Evolutionary conservation across 2,888 invertebrate genomes (phyloP).

Genomic region (Heterodera filipjevi): DNA sequence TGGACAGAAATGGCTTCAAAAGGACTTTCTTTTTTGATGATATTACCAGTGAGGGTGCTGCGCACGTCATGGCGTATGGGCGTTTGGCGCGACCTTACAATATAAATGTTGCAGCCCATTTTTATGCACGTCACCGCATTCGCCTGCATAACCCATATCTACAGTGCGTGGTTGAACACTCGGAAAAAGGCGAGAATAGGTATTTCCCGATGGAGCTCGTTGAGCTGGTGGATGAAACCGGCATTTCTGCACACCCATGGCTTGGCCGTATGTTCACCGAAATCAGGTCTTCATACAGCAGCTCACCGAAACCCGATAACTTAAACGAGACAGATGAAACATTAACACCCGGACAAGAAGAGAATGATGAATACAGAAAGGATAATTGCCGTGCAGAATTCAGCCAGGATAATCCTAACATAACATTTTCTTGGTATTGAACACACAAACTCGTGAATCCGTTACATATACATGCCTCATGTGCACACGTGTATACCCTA

Average conservation of each 20-base stretch:
- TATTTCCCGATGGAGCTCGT: slow-evolving; percentile 7
- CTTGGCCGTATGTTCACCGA: neutral
- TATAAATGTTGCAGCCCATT: slow-evolving; percentile 8
- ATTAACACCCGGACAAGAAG: neutral
- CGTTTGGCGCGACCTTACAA: slow-evolving; percentile 3
- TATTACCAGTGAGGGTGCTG: neutral
- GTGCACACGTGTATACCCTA: too few species aligned
- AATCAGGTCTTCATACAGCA: neutral
- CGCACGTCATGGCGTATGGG: slow-evolving; percentile 17
- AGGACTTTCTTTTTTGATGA: neutral
- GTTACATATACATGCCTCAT: too few species aligned
- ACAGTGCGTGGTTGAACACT: neutral
- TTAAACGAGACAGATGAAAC: neutral
- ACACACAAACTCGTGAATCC: too few species aligned
- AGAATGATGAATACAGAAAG: neutral
- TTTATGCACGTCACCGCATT: slow-evolving; percentile 13
- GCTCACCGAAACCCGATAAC: neutral
- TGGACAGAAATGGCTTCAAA: neutral
- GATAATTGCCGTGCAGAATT: too few species aligned
- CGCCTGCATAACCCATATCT: slow-evolving; percentile 6
- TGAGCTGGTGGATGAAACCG: neutral
- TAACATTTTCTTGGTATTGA: too few species aligned
- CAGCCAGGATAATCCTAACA: too few species aligned
- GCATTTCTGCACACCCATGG: neutral
- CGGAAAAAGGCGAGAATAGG: neutral